These are phyloP conservation scores for Danaus plexippus DNA, from an alignment of 1,140 invertebrate genomes.

Conservation along the genomic window DNA sequence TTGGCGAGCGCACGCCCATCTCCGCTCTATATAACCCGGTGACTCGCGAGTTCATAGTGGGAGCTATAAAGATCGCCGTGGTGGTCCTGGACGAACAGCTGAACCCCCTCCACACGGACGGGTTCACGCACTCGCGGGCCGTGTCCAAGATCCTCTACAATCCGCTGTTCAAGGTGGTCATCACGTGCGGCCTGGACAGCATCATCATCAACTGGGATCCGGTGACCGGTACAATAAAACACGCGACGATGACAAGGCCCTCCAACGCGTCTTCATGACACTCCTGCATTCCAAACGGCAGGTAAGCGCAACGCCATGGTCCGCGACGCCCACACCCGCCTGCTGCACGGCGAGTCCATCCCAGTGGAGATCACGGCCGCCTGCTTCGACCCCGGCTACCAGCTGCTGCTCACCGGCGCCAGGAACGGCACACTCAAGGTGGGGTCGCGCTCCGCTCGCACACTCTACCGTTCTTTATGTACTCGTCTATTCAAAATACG, in stretches of 20 bases:
- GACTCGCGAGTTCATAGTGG: conserved; percentile 76
- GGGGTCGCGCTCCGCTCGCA: not conserved
- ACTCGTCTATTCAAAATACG: not conserved
- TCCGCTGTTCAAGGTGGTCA: conserved; percentile 77
- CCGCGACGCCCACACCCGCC: conserved; percentile 75
- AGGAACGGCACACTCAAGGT: conserved; percentile 77
- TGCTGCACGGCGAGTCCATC: conserved; percentile 73
- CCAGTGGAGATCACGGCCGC: conserved; percentile 83
- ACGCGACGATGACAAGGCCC: not conserved
- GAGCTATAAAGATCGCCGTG: conserved; percentile 73
- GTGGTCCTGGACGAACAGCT: conserved; percentile 75
- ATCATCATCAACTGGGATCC: conserved; percentile 83
- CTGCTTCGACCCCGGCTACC: conserved; percentile 79
- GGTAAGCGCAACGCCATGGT: conserved; percentile 75
- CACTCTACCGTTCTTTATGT: not conserved
- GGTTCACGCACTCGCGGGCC: conserved; percentile 76
- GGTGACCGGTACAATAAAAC: conserved; percentile 62
- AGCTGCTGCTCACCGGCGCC: conserved; percentile 80
- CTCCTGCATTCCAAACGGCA: conserved; percentile 8
- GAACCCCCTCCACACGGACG: conserved; percentile 76
- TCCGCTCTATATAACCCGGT: conserved; percentile 75
- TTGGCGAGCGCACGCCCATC: conserved; percentile 74
- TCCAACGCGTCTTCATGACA: not conserved
- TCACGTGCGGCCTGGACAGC: conserved; percentile 79
- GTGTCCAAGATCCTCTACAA: conserved; percentile 79